Conservation (phyloP, 2,113 vertebrate species). For the Pseudolaguvia tuberculata region DNA sequence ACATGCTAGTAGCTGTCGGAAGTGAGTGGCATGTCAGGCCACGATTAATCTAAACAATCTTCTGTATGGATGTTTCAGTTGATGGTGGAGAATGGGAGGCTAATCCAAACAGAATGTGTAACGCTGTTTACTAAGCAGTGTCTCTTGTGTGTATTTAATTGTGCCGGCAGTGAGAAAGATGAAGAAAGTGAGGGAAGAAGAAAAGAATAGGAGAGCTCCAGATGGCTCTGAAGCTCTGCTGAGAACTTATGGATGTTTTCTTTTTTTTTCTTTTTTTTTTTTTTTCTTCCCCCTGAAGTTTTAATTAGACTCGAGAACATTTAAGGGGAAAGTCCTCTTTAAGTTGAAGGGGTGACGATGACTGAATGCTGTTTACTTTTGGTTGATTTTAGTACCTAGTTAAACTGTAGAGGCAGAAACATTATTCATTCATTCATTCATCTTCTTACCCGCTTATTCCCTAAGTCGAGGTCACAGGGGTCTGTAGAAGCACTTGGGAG, state of each 20-base stretch:
- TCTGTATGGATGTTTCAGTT: slow-evolving; percentile 38
- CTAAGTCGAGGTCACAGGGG: too few species aligned
- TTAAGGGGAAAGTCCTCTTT: slow-evolving; percentile 26
- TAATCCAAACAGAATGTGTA: slow-evolving; percentile 59
- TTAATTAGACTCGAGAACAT: slow-evolving; percentile 48
- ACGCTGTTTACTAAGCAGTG: slow-evolving; percentile 43
- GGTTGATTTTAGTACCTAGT: neutral
- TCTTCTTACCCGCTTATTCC: too few species aligned
- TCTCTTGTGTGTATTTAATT: slow-evolving; percentile 48
- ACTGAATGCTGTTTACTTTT: slow-evolving; percentile 33
- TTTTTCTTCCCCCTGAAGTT: slow-evolving; percentile 32
- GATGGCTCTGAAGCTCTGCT: slow-evolving; percentile 46
- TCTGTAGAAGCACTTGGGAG: too few species aligned
- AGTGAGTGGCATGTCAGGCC: slow-evolving; percentile 32
- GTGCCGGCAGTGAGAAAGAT: slow-evolving; percentile 48
- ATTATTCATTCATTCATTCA: too few species aligned
- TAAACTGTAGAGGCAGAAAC: neutral
- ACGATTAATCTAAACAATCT: slow-evolving; percentile 31
- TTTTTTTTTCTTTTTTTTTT: slow-evolving; percentile 29
- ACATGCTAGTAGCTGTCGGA: slow-evolving; percentile 9
- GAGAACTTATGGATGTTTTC: slow-evolving; percentile 42
- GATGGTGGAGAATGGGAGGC: slow-evolving; percentile 36
- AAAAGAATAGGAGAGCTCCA: slow-evolving; percentile 39
- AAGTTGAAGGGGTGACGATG: slow-evolving; percentile 21
- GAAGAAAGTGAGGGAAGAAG: slow-evolving; percentile 37